A percentile compares a stretch with the other conserved stretches of the same genome.
Evolutionary conservation across 2,888 invertebrate species (phyloP).

Genomic region (Palloptera scutellata): DNA sequence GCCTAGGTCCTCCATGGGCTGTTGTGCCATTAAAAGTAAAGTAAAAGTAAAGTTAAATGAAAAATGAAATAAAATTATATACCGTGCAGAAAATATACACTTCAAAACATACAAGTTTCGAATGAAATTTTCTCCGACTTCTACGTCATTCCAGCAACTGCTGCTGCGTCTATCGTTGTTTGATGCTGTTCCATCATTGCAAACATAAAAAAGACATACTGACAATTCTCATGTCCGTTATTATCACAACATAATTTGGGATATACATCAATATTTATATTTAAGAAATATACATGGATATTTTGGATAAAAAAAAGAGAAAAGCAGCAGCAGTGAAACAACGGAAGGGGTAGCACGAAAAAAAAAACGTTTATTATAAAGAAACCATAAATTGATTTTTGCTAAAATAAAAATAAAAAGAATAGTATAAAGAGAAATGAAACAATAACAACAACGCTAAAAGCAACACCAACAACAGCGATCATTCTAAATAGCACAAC

Average conservation of each 20-base stretch:
- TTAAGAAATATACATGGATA: constrained; percentile 48
- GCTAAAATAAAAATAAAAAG: constrained; percentile 53
- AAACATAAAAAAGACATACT: no score
- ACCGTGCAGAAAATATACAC: no score
- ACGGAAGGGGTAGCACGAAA: background rate
- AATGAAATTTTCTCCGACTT: no score
- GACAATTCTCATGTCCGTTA: constrained; percentile 25
- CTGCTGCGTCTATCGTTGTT: no score
- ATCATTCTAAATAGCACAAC: background rate
- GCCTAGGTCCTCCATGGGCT: no score
- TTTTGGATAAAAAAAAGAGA: constrained; percentile 43
- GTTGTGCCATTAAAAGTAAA: no score
- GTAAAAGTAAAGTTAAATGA: no score
- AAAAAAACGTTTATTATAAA: constrained; percentile 52
- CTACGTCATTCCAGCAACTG: no score
- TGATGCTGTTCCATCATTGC: no score
- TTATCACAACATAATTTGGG: constrained; percentile 43
- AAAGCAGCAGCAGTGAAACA: constrained; percentile 45
- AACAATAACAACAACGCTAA: background rate
- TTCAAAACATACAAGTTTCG: no score
- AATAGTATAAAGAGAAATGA: background rate
- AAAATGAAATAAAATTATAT: no score
- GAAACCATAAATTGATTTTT: constrained; percentile 57
- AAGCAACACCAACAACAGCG: background rate
- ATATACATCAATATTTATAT: constrained; percentile 15